A percentile compares a stretch with the other conserved stretches of the same genome.
Conservation (phyloP, 2,113 vertebrate species). For the Ranitomeya variabilis region DNA sequence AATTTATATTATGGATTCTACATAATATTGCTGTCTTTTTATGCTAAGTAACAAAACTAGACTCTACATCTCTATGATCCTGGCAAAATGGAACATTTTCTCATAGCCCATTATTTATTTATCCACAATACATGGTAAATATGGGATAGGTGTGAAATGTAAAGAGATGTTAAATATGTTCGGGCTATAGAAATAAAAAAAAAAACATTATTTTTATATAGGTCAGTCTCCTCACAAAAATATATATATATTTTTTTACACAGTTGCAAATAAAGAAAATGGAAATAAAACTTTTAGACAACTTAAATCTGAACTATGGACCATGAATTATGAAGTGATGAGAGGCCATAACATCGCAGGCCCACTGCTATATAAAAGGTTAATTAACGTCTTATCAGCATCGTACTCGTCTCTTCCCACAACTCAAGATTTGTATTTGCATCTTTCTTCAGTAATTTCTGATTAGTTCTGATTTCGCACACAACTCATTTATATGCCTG, state of each 20-base stretch:
- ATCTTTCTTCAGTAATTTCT: conserved; percentile 3
- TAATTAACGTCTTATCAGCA: neutral
- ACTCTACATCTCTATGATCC: too few species aligned
- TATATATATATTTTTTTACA: neutral
- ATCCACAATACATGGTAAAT: too few species aligned
- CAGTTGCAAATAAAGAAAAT: neutral
- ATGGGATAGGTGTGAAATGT: too few species aligned
- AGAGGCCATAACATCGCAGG: neutral
- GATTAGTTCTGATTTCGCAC: neutral
- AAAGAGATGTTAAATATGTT: too few species aligned
- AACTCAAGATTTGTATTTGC: neutral
- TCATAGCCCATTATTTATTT: too few species aligned
- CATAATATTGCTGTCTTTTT: too few species aligned
- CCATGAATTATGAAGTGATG: neutral
- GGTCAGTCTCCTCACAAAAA: too few species aligned
- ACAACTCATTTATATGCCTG: neutral
- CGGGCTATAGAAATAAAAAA: too few species aligned
- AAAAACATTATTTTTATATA: too few species aligned
- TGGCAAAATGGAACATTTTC: too few species aligned
- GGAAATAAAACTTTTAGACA: neutral
- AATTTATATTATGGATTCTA: too few species aligned
- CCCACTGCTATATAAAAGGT: neutral
- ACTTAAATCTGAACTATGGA: neutral
- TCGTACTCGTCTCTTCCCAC: neutral
- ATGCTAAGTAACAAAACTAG: too few species aligned